Evolutionary conservation across 2,113 vertebrate species (phyloP).

Genomic region (Bos javanicus): DNA sequence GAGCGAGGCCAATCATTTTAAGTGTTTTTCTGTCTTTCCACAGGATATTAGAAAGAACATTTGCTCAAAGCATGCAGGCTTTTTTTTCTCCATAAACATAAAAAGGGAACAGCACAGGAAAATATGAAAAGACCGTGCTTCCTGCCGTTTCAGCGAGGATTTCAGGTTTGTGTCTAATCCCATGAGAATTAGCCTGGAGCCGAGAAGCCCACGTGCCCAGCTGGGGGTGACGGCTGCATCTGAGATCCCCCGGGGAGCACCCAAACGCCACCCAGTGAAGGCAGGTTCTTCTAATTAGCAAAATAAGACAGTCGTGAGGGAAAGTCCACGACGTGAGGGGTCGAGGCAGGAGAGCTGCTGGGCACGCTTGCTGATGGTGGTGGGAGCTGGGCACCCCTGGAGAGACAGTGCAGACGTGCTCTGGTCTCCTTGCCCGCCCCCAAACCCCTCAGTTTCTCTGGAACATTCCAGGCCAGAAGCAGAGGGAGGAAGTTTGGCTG

Average conservation of each 20-base stretch:
- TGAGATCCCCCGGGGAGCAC: not conserved
- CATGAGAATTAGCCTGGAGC: not conserved
- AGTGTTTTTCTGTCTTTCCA: not conserved
- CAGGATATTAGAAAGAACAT: not conserved
- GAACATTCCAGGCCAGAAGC: not conserved
- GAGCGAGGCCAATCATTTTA: not conserved
- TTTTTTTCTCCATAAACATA: not conserved
- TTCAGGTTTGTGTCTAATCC: fast-evolving
- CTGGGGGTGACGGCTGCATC: fast-evolving
- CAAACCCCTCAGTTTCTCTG: not conserved
- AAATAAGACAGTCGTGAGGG: not conserved
- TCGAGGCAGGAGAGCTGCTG: not conserved
- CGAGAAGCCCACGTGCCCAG: fast-evolving
- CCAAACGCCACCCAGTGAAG: not conserved
- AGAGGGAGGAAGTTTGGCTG: too few species aligned
- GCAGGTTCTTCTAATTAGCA: not conserved
- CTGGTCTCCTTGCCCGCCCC: fast-evolving
- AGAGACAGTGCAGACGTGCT: not conserved
- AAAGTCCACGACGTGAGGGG: not conserved
- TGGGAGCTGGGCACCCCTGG: not conserved
- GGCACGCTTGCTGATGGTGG: not conserved
- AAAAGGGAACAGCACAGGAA: not conserved
- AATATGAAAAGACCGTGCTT: fast-evolving
- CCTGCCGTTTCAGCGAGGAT: not conserved
- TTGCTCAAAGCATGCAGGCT: not conserved